These are phyloP conservation scores for Glyphotaelius pellucidus DNA, from an alignment of 2,888 invertebrate species.

Conservation along the genomic window DNA sequence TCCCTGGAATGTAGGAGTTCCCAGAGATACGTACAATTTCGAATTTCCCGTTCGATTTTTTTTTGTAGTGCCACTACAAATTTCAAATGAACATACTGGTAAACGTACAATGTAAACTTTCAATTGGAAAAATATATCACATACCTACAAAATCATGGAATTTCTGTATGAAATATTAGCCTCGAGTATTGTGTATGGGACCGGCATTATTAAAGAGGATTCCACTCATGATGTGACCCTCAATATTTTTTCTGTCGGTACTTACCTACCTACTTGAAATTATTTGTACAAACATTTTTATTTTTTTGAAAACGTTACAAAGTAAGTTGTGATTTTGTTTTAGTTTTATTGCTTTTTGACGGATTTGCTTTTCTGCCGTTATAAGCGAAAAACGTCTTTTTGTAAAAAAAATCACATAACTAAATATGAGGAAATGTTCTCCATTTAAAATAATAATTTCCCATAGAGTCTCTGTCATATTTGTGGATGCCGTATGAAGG, in stretches of 20 bases:
- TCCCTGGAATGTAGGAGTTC: not conserved
- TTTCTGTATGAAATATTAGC: not conserved
- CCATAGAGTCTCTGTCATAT: too few species aligned
- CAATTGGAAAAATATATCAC: constrained; percentile 40
- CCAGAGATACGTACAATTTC: not conserved
- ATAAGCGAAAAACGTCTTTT: too few species aligned
- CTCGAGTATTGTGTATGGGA: not conserved
- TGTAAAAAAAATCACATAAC: too few species aligned
- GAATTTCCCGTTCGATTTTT: constrained; percentile 9
- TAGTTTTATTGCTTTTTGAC: too few species aligned
- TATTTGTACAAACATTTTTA: not conserved
- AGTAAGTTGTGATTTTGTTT: too few species aligned
- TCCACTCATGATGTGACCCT: not conserved
- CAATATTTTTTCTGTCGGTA: not conserved
- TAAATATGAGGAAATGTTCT: too few species aligned
- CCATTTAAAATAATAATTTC: too few species aligned
- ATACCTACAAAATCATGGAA: not conserved
- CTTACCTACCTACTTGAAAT: not conserved
- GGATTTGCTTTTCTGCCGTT: too few species aligned
- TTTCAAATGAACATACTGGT: constrained; percentile 45
- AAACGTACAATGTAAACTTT: constrained; percentile 51
- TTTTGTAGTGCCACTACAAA: not conserved
- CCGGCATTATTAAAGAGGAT: constrained; percentile 11
- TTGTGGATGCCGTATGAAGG: too few species aligned
- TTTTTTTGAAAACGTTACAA: too few species aligned